These are phyloP conservation scores for Caenorhabditis briggsae DNA, from an alignment of 1,140 invertebrate species.

Conservation along the genomic window DNA sequence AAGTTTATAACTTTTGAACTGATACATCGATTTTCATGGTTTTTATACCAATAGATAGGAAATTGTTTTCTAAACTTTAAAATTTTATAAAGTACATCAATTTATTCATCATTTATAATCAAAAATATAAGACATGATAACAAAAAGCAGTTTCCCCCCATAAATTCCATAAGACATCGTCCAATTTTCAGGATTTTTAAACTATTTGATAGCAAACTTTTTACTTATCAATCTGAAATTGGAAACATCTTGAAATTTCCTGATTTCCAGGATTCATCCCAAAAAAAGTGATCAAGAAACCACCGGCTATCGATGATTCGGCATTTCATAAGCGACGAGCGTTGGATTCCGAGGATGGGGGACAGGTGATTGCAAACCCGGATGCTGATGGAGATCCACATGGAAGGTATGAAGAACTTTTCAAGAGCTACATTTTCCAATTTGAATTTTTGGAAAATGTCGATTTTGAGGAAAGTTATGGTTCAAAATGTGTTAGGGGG, in stretches of 20 bases:
- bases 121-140: too few relatives aligned
- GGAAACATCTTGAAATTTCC: background rate
- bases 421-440: too few relatives aligned
- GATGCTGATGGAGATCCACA: slow-evolving; percentile 32
- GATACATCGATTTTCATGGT: background rate
- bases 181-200: too few relatives aligned
- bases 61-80: too few relatives aligned
- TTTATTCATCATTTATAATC: too few relatives aligned
- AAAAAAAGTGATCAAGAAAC: slow-evolving; percentile 34
- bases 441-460: too few relatives aligned
- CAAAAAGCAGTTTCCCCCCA: too few relatives aligned
- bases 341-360: slow-evolving; percentile 24
- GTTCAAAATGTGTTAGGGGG: too few relatives aligned
- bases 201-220: too few relatives aligned
- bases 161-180: too few relatives aligned
- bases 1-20: background rate
- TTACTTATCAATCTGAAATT: background rate
- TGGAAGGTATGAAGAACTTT: background rate
- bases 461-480: too few relatives aligned
- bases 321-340: slow-evolving; percentile 14
- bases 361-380: slow-evolving; percentile 31
- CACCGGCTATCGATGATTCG: slow-evolving; percentile 12
- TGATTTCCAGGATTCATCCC: slow-evolving; percentile 23
- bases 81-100: too few relatives aligned
- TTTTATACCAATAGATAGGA: background rate